Percentiles rank a stretch among this genome's conserved stretches.
Conservation (phyloP, 1,140 invertebrate genomes). For the Oncopodura yosiiana region DNA sequence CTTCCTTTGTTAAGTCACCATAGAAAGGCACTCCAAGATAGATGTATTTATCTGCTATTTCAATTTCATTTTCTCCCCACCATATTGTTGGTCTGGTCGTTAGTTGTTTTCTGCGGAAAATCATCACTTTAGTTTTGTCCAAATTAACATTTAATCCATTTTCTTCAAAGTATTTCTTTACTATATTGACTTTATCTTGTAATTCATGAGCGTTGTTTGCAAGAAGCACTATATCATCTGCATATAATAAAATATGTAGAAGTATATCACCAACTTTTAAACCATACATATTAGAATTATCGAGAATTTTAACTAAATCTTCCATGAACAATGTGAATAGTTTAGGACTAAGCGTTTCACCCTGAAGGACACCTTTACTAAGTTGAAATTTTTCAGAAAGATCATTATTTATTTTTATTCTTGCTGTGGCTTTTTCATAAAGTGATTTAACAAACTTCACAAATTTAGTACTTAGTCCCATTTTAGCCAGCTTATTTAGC, state of each 20-base stretch:
- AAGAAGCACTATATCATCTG: conserved; percentile 19
- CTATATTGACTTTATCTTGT: conserved; percentile 10
- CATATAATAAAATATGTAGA: conserved; percentile 15
- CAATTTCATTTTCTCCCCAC: conserved; percentile 8
- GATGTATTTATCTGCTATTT: neutral
- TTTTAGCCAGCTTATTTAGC: conserved; percentile 2
- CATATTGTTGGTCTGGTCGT: neutral
- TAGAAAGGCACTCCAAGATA: conserved; percentile 17
- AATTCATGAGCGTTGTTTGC: neutral
- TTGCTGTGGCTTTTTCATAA: conserved; percentile 1
- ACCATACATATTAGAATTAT: neutral
- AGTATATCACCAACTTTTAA: neutral
- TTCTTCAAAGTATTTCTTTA: conserved; percentile 6
- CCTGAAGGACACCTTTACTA: conserved; percentile 13
- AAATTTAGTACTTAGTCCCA: conserved; percentile 19
- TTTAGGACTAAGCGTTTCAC: conserved; percentile 13
- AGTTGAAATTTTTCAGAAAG: conserved; percentile 6
- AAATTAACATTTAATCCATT: conserved; percentile 9
- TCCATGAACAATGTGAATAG: conserved; percentile 20
- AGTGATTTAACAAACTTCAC: neutral
- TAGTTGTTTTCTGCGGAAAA: conserved; percentile 2
- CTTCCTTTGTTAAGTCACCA: neutral
- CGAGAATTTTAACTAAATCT: neutral
- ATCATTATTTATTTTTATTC: neutral
- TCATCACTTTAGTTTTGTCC: conserved; percentile 17